Base-by-base conservation (phyloP, 2,113 vertebrate species). In the Nanger granti region DNA sequence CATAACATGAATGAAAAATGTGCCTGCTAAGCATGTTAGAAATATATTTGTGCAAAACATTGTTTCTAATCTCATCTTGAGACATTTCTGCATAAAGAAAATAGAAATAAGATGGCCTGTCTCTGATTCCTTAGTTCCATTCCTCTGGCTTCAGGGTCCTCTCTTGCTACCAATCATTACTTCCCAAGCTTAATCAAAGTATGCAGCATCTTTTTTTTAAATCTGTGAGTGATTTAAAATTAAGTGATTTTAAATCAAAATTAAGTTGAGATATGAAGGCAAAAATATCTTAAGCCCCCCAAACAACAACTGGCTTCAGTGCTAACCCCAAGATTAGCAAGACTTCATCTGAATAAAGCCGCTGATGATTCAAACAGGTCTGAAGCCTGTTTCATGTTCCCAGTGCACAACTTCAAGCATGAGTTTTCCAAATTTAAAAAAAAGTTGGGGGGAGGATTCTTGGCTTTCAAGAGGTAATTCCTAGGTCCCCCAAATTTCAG, bases 21-120 rank as follows among this genome's bases (percentile, higher is more conserved):
- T 98, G 98, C 98, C 96, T 96, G 98, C 94, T 98, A 98, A 98
- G 98, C 93, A 98, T 92, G 97, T 98, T 98, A 98, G 31, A 94
- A 97, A 98, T 97, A 31, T 93, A 98, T 97, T 98, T 98, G 97
- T 98, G 90, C 93, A 97, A 98, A 97, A 95, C 88, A 98, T 91
- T 97, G 91, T 97, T 97, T 94, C 84, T 26, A 73, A 96, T 79
- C 94, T 98, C 73, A 88, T 93, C 97, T 96, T 91, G 86, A 98
- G 94, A 97, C 94, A 62, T 95, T 98, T 97, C 98, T 98, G 96
- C 93, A 91, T 97, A 98, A 98, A 98, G 97, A 97, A 98, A 98
- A 94, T 73, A 98, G 52, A 98, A 98, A 98, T 95, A 94, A 97
- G 82, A 96, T 60, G 96, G 96, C 34, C 91, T 73, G 95, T 95